Conservation (phyloP, 2,888 invertebrate genomes). For the Agrochola lychnidis region DNA sequence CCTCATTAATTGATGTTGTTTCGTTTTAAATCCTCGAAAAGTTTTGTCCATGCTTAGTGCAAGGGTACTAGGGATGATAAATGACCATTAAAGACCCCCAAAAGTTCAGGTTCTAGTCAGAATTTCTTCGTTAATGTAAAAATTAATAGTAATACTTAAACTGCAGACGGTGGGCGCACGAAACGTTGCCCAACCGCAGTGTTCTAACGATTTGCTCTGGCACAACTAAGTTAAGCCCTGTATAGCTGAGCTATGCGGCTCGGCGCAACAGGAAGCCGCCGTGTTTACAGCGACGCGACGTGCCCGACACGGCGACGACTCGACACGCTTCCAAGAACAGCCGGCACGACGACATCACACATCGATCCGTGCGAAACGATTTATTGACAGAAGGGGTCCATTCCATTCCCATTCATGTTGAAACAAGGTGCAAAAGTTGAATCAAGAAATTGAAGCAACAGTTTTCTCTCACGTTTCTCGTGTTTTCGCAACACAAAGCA, state of each 20-base stretch:
- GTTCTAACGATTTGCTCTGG: conserved; percentile 62
- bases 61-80: not conserved
- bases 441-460: conserved; percentile 55
- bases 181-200: conserved; percentile 54
- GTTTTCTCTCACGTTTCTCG: conserved; percentile 50
- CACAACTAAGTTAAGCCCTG: conserved; percentile 53
- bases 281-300: conserved; percentile 71
- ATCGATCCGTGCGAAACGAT: conserved; percentile 54
- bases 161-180: conserved; percentile 35
- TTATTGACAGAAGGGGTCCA: conserved; percentile 48
- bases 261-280: conserved; percentile 74
- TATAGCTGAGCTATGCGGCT: conserved; percentile 59
- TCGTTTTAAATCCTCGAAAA: not conserved
- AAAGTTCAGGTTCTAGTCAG: conserved; percentile 8
- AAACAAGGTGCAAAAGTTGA: conserved; percentile 33
- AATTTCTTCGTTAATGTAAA: conserved; percentile 27
- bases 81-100: not conserved
- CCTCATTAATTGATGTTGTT: not conserved
- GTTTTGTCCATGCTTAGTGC: not conserved
- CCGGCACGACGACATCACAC: conserved; percentile 49
- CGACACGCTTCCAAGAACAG: conserved; percentile 66
- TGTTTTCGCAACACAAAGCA: conserved; percentile 57
- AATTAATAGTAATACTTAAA: conserved; percentile 14
- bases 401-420: conserved; percentile 15
- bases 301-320: conserved; percentile 62